These are phyloP conservation scores for Formica exsecta DNA, from an alignment of 1,140 invertebrate genomes.

Conservation along the genomic window DNA sequence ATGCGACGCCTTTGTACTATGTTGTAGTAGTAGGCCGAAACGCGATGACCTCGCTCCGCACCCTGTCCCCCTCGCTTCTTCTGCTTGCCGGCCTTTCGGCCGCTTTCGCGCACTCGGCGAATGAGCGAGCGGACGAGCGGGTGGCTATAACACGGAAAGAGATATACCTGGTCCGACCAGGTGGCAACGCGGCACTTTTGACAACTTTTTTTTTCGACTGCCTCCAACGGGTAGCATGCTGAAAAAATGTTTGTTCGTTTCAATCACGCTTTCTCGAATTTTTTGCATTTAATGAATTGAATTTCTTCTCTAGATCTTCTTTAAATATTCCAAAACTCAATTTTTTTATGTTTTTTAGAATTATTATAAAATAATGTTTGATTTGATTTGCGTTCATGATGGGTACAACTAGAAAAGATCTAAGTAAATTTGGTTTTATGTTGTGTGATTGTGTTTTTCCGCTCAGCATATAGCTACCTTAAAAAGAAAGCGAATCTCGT, in stretches of 20 bases:
- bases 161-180: constrained; percentile 43
- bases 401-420: not conserved
- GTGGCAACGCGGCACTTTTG: constrained; percentile 55
- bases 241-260: not conserved
- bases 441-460: not conserved
- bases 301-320: too few relatives aligned
- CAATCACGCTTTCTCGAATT: not conserved
- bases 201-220: constrained; percentile 49
- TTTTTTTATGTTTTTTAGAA: not conserved
- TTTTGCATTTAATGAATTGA: not conserved
- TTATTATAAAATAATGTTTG: not conserved
- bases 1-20: constrained; percentile 48
- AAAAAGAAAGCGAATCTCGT: not conserved
- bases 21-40: constrained; percentile 51
- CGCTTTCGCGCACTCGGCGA: constrained; percentile 52
- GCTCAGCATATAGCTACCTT: too few relatives aligned
- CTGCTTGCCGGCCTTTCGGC: constrained; percentile 38
- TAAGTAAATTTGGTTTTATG: not conserved
- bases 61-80: constrained; percentile 12
- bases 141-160: constrained; percentile 32
- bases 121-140: constrained; percentile 30
- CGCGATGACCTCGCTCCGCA: constrained; percentile 51
- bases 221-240: not conserved
- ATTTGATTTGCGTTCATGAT: not conserved
- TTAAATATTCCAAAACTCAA: not conserved